A percentile compares a stretch with the other conserved stretches of the same genome.
Evolutionary conservation across 2,888 invertebrate genomes (phyloP).

Genomic region (Nemapogon koenigi): DNA sequence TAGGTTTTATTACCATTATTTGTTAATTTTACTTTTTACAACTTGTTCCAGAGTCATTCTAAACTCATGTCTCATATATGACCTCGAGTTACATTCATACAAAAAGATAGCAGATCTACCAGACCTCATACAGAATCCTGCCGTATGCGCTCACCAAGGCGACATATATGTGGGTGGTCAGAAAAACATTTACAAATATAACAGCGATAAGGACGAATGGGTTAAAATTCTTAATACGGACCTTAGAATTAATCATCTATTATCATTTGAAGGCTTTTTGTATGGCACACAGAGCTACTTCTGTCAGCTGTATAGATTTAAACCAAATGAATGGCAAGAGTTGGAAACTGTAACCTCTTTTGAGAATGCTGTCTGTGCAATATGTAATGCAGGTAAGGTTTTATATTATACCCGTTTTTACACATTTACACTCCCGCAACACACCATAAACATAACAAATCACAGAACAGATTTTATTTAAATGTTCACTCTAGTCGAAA

Average conservation of each 20-base stretch:
- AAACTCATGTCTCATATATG: slow-evolving; percentile 34
- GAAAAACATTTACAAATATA: slow-evolving; percentile 36
- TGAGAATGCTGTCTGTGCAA: slow-evolving; percentile 29
- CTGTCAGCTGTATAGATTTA: slow-evolving; percentile 34
- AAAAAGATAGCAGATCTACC: slow-evolving; percentile 36
- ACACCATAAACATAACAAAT: too few relatives aligned
- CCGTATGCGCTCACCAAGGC: slow-evolving; percentile 34
- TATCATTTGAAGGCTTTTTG: slow-evolving; percentile 36
- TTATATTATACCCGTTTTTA: too few relatives aligned
- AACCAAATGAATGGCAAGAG: slow-evolving; percentile 27
- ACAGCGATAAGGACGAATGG: slow-evolving; percentile 27
- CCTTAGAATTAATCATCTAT: slow-evolving; percentile 30
- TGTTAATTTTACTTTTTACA: too few relatives aligned
- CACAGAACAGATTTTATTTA: too few relatives aligned
- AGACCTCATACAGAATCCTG: slow-evolving; percentile 42
- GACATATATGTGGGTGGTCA: slow-evolving; percentile 35
- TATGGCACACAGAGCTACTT: slow-evolving; percentile 44
- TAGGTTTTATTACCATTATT: too few relatives aligned
- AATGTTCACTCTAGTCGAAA: too few relatives aligned
- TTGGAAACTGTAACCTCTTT: slow-evolving; percentile 29
- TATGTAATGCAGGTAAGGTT: slow-evolving; percentile 38
- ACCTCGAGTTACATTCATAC: slow-evolving; percentile 32
- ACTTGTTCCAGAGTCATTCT: slow-evolving; percentile 38
- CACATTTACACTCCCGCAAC: too few relatives aligned
- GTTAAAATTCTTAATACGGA: slow-evolving; percentile 23